A percentile compares a stretch with the other conserved stretches of the same genome.
Evolutionary conservation across 2,113 vertebrate species (phyloP).

Genomic region (Antigone vipio): DNA sequence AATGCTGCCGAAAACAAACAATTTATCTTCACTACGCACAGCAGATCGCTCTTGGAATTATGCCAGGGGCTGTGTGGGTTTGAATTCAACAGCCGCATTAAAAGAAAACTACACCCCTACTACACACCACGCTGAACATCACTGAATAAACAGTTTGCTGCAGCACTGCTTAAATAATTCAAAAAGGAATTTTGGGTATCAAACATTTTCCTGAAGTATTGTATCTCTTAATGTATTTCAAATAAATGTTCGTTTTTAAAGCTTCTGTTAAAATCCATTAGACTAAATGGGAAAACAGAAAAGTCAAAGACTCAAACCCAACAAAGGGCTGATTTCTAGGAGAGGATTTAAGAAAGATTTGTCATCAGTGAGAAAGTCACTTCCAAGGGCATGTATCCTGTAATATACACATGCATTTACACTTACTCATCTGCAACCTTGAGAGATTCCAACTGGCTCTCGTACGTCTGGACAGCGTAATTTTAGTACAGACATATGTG

Average conservation of each 20-base stretch:
- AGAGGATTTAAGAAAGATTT: slow-evolving; percentile 13
- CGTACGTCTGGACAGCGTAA: slow-evolving; percentile 14
- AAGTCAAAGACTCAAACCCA: neutral
- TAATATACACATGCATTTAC: slow-evolving; percentile 35
- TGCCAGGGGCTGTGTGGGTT: slow-evolving; percentile 16
- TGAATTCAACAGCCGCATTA: slow-evolving; percentile 6
- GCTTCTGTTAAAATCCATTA: neutral
- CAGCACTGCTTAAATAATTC: neutral
- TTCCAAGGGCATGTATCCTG: slow-evolving; percentile 41
- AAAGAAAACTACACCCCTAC: neutral
- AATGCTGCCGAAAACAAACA: slow-evolving; percentile 57
- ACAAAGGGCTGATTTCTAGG: neutral
- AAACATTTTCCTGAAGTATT: neutral
- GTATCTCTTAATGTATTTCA: neutral
- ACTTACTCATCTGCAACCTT: slow-evolving; percentile 48
- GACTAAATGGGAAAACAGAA: neutral
- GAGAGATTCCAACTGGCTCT: slow-evolving; percentile 32
- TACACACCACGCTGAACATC: neutral
- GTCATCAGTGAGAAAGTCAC: neutral
- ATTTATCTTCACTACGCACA: slow-evolving; percentile 18
- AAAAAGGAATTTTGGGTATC: neutral
- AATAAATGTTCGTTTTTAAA: neutral
- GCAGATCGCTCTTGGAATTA: neutral
- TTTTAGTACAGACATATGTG: slow-evolving; percentile 1
- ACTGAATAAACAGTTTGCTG: neutral